These are phyloP conservation scores for Acanthosepion lycidas DNA, from an alignment of 2,888 invertebrate genomes.

Conservation along the genomic window DNA sequence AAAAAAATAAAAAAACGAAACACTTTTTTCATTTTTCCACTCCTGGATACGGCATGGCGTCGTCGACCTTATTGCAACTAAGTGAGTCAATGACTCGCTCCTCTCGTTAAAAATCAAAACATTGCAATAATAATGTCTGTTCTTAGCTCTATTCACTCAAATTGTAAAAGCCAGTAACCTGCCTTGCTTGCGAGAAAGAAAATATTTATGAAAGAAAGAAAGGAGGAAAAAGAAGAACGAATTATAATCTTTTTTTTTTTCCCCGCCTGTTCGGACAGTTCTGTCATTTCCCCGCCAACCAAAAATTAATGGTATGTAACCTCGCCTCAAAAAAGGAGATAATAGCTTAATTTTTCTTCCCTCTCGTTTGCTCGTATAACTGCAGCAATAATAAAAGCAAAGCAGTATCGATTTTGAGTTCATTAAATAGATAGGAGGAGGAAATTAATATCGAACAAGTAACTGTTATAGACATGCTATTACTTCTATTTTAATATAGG, in stretches of 20 bases:
- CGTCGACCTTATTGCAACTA: no score
- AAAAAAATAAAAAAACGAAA: no score
- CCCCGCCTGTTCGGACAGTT: not conserved
- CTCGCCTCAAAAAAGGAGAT: no score
- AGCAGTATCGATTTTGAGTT: not conserved
- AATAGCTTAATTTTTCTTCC: not conserved
- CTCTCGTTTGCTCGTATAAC: not conserved
- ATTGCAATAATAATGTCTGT: no score
- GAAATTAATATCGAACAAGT: not conserved
- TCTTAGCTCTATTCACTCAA: no score
- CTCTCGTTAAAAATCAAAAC: no score
- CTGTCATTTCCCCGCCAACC: not conserved
- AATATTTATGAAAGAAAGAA: not conserved
- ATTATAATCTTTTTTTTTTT: not conserved
- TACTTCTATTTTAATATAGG: not conserved
- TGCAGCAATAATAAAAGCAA: not conserved
- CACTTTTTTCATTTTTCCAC: no score
- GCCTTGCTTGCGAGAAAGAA: not conserved
- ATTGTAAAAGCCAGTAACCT: not conserved
- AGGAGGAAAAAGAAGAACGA: not conserved
- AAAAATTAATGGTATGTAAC: constrained; percentile 3
- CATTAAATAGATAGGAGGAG: not conserved
- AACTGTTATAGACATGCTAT: not conserved
- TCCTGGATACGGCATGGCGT: no score
- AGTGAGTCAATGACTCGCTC: no score